These are phyloP conservation scores for Darevskia nairensis DNA, from an alignment of 2,797 vertebrate species.

Conservation along the genomic window DNA sequence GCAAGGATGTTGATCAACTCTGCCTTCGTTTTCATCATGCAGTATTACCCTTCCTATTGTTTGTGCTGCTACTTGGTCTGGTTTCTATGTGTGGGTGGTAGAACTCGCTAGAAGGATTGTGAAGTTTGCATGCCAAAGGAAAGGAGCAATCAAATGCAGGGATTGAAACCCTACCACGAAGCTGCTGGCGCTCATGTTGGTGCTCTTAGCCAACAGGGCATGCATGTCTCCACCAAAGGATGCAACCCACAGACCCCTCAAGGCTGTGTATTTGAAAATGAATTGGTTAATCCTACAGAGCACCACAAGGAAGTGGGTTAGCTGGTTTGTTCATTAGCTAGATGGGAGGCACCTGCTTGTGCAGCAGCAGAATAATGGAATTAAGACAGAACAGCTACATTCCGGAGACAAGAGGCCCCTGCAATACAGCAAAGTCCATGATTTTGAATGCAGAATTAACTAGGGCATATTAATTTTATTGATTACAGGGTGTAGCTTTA, in stretches of 20 bases:
- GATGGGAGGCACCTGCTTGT: background rate
- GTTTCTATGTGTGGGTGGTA: slow-evolving; percentile 27
- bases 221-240: slow-evolving; percentile 7
- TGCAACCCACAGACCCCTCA: background rate
- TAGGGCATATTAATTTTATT: background rate
- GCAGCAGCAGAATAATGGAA: background rate
- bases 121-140: background rate
- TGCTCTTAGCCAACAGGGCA: background rate
- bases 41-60: slow-evolving; percentile 3
- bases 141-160: background rate
- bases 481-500: background rate
- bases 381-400: background rate
- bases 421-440: no score
- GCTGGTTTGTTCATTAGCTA: background rate
- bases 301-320: background rate
- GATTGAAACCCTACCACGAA: background rate
- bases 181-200: background rate
- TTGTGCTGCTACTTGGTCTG: background rate
- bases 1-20: background rate
- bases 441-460: background rate
- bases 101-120: background rate
- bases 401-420: background rate
- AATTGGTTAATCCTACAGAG: background rate
- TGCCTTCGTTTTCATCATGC: background rate
- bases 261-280: slow-evolving; percentile 7